Base-by-base conservation (phyloP, 1,140 invertebrate genomes). In the Probaryconus sp. region DNA sequence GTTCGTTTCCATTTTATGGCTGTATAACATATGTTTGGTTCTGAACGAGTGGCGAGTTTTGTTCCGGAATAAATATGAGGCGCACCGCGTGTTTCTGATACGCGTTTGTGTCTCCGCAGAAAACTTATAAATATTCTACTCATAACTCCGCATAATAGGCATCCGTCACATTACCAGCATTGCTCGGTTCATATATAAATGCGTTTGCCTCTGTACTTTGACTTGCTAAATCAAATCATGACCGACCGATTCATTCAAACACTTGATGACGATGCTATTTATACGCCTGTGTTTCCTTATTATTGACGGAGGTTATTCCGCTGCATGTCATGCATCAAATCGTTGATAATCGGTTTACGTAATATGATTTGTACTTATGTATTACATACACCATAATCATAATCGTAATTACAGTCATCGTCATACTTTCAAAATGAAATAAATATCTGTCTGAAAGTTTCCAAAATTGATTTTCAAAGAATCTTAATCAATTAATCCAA, bases 181-280 rank as follows among this genome's bases (percentile, higher is more conserved):
- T 43, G 13, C 11, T 18, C 50, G 53, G 55, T n/a, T n/a, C n/a
- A n/a, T n/a, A 45, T 38, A 60, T 53, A 47, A 69, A 51, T 51
- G 55, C 48, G 17, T 47, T n/a, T 31, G 37, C 10, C 17, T 61
- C 47, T 53, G 55, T 69, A 60, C 65, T 69, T 69, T 60, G 65
- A 53, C 65, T 69, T 53, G 65, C 30, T 69, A 48, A 60, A 60
- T 69, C 47, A 53, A 69, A 69, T 61, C 65, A 69, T 37, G 40
- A 50, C 37, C 51, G 64, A 68, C 45, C 64, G 47, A 58, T 9
- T 67, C 42, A 40, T 18, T 55, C 50, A 30, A 31, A 38, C 33
- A 30, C 20, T 7, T 17, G 17, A 14, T 38, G 13, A 31, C 51
- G 53, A 6, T 51, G 53, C 51, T 68, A 37, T 68, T 68, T 68